Base-by-base conservation (phyloP, 2,113 vertebrate species). In the Hipposideros armiger region DNA sequence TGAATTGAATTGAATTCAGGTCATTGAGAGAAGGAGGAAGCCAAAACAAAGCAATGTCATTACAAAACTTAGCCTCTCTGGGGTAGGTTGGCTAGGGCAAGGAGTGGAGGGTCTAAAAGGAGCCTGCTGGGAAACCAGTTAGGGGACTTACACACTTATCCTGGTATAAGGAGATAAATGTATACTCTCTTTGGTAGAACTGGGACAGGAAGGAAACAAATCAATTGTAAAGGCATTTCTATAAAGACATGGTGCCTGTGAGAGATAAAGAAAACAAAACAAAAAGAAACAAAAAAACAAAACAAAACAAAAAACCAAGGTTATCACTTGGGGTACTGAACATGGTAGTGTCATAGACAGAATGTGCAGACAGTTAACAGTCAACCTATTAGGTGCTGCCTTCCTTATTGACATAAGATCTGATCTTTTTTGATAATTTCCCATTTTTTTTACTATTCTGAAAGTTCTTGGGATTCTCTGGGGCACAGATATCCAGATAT, bases 181-280 rank as follows among this genome's bases (percentile, higher is more conserved):
- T 60, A 45, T 2, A 22, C 40, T 50, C 30, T 89, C 11, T 78
- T 64, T 90, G 67, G 62, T 66, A 83, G 66, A 85, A 84, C 3
- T 90, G 72, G 73, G 20, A 17, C 32, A 85, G 77, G 58, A 86
- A 96, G 19, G 9, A 26, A 85, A 85, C 1, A 7, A 96, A 30
- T 32, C 93, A 81, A 66, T 60, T 83, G 45, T 86, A 95, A 96
- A 94, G 8, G 16, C n/a, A 91, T 96, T 97, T 91, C 52, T 89
- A 36, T 50, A 7, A 81, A 91, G 76, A 74, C 40, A 56, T 66
- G 10, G 83, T 95, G 78, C 70, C 69, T 40, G 11, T 50, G 15
- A 32, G 28, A 88, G 88, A 91, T 64, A 30, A 47, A 66, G 7
- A n/a, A 64, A 64, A 15, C 36, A 36, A 36, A 36, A 36, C 36